Evolutionary conservation across 1,140 invertebrate species (phyloP).

Genomic region (Spodoptera frugiperda): DNA sequence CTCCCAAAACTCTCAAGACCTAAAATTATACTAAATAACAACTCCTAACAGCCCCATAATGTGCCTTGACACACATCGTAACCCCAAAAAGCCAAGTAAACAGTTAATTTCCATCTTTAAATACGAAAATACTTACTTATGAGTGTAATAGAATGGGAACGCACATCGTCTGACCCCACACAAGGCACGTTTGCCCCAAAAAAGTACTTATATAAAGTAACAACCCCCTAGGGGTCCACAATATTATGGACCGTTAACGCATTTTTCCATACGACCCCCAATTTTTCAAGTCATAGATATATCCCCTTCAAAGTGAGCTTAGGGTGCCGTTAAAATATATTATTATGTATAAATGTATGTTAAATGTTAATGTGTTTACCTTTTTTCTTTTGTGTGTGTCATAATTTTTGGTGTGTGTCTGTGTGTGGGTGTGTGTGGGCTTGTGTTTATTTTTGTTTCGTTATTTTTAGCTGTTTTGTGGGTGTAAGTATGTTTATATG

Average conservation of each 20-base stretch:
- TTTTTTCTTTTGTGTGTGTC: not conserved
- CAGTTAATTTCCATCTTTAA: too few relatives aligned
- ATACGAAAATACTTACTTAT: too few relatives aligned
- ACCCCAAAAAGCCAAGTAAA: too few relatives aligned
- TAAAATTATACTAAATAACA: too few relatives aligned
- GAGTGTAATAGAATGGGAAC: too few relatives aligned
- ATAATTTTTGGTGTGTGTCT: not conserved
- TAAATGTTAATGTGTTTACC: slow-evolving; percentile 3
- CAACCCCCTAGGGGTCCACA: not conserved
- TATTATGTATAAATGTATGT: slow-evolving; percentile 7
- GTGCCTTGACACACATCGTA: too few relatives aligned
- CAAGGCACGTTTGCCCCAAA: not conserved
- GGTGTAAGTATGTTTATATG: too few relatives aligned
- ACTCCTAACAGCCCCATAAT: too few relatives aligned
- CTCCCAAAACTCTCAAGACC: too few relatives aligned
- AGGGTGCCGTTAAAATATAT: slow-evolving; percentile 31
- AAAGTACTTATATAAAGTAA: slow-evolving; percentile 27
- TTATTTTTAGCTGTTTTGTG: too few relatives aligned
- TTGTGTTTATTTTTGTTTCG: not conserved
- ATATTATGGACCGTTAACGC: slow-evolving; percentile 14
- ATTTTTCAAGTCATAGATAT: slow-evolving; percentile 37
- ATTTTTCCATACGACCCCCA: slow-evolving; percentile 15
- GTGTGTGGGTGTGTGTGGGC: not conserved
- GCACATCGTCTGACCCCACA: too few relatives aligned
- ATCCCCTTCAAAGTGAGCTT: slow-evolving; percentile 25